Base-by-base conservation (phyloP, 2,797 vertebrate genomes). In the Chaunax sp. region DNA sequence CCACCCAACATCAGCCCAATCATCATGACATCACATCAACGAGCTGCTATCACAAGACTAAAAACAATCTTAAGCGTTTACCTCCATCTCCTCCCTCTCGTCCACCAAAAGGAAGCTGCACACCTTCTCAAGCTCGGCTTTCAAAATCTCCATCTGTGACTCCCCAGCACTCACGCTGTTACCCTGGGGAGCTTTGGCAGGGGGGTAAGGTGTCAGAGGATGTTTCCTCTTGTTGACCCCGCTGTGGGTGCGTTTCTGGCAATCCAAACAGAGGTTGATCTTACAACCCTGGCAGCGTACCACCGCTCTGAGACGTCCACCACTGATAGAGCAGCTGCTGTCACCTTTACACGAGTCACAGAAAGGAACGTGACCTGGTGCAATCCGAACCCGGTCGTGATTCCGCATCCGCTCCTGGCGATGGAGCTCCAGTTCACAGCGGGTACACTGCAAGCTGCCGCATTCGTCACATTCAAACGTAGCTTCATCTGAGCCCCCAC, bases 41-140 rank as follows among this genome's bases (percentile, higher is more conserved):
- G 4, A 64, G 10, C 18, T 1, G 1, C 19, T 5, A 18, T 6
- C 1, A 8, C 62, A n/a, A 56, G 1, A 5, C 2, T 0, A n/a
- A 53, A n/a, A 56, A 2, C 28, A 5, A 41, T 54, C 11, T n/a
- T 1, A 33, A 6, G 7, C 5, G 16, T 87, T 89, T 88, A 99
- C 98, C 95, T 98, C 95, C 94, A 99, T 96, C 76, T 97, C 96
- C 80, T 99, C 98, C 28, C 94, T 97, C 85, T 99, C 97, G 64
- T 99, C 96, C 84, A 99, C 98, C 43, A 99, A 82, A 26, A 99
- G 94, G 77, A 99, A 99, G 91, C 97, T 99, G 89, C 88, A 85
- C 77, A 97, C 96, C 50, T 92, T 95, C 81, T 97, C 97, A 28
- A 97, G 94, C 88, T 93, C 96, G 53, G 92, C 95, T 75, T 91